Percentiles rank a stretch among this genome's conserved stretches.
phyloP scores from a whole-genome alignment of 2,888 invertebrate species.

The Tolmerus cingulatus region DNA sequence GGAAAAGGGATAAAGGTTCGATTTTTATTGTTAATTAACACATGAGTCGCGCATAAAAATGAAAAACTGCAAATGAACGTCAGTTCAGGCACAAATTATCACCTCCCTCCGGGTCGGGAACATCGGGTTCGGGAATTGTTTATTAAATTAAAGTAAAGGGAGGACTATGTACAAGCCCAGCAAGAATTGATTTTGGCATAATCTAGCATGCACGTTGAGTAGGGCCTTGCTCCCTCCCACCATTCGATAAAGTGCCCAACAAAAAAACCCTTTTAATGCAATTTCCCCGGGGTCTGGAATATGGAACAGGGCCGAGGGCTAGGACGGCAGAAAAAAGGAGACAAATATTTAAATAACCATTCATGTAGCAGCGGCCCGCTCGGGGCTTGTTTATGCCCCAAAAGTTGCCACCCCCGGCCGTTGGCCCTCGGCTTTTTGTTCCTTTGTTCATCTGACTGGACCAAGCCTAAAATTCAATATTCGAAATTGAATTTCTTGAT shows the following conservation, averaged over 20 bases:
- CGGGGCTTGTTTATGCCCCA: not conserved
- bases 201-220: not conserved
- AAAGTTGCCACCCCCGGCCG: not conserved
- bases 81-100: not conserved
- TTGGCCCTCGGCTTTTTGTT: not conserved
- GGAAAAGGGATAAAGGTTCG: not conserved
- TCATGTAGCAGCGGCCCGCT: not conserved
- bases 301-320: not conserved
- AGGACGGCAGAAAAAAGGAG: not conserved
- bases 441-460: slow-evolving; percentile 26
- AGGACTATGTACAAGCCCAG: not conserved
- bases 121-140: not conserved
- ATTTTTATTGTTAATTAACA: not conserved
- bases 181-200: not conserved
- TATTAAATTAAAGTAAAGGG: not conserved
- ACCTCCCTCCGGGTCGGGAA: not conserved
- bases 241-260: not conserved
- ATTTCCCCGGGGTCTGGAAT: not conserved
- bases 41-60: not conserved
- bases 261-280: not conserved
- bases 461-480: slow-evolving; percentile 21
- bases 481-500: slow-evolving; percentile 33
- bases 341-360: slow-evolving; percentile 17
- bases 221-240: not conserved
- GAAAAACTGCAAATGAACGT: not conserved